Conservation (phyloP, 2,888 invertebrate genomes). For the Imbricaverruca yamaguchii region DNA sequence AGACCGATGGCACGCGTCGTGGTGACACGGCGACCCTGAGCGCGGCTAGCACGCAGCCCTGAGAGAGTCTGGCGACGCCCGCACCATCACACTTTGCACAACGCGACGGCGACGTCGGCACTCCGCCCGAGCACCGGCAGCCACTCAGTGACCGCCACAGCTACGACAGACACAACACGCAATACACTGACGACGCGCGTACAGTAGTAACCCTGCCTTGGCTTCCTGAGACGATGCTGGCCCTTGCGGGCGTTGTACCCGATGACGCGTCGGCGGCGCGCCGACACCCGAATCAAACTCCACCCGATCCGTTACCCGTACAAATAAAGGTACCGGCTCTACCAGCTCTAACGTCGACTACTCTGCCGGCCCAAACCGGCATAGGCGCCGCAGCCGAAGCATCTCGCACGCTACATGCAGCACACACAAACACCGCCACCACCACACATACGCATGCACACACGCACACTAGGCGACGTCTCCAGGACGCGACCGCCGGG, state of each 20-base stretch:
- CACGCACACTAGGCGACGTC: background rate
- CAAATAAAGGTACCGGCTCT: slow-evolving; percentile 9
- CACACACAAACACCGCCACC: background rate
- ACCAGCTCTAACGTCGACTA: background rate
- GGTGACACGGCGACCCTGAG: background rate
- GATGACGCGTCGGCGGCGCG: background rate
- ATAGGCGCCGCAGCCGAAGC: background rate
- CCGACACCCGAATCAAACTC: background rate
- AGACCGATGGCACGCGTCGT: background rate
- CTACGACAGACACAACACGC: background rate
- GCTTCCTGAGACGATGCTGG: background rate
- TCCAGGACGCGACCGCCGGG: background rate
- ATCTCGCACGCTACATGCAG: background rate
- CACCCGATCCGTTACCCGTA: background rate
- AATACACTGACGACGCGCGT: background rate
- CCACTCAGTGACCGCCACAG: background rate
- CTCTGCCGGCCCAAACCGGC: background rate
- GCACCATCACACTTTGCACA: background rate
- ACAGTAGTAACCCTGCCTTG: background rate
- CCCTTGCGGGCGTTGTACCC: slow-evolving; percentile 6
- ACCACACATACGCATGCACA: too few species aligned
- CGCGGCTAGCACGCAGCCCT: background rate
- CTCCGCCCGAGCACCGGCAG: background rate
- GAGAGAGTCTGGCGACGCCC: background rate
- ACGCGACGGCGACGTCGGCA: background rate